These are phyloP conservation scores for Macrotis lagotis DNA, from an alignment of 2,113 vertebrate species.

Conservation along the genomic window DNA sequence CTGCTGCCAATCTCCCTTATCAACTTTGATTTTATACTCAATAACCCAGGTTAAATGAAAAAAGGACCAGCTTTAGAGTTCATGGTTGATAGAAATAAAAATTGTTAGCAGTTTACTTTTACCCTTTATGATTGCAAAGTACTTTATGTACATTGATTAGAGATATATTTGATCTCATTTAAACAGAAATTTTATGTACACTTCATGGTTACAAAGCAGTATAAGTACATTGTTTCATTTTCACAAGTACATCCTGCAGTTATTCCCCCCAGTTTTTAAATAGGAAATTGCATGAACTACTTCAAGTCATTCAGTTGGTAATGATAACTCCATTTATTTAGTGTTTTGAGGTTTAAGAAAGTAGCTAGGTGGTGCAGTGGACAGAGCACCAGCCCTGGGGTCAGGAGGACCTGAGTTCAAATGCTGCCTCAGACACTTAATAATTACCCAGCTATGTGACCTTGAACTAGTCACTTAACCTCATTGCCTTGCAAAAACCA, in stretches of 20 bases:
- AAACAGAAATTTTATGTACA: not conserved
- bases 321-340: not conserved
- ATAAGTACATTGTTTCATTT: not conserved
- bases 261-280: not conserved
- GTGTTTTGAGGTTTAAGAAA: not conserved
- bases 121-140: too few relatives aligned
- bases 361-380: too few relatives aligned
- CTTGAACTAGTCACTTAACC: too few relatives aligned
- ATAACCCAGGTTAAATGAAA: not conserved
- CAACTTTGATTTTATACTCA: not conserved
- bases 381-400: too few relatives aligned
- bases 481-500: too few relatives aligned
- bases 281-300: not conserved
- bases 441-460: too few relatives aligned
- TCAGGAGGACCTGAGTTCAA: too few relatives aligned
- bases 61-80: not conserved
- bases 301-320: not conserved
- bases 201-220: not conserved
- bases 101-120: not conserved
- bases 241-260: not conserved
- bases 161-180: not conserved
- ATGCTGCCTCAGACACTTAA: too few relatives aligned
- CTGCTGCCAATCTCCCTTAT: not conserved
- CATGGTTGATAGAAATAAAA: not conserved
- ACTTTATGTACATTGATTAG: not conserved